A percentile compares a stretch with the other conserved stretches of the same genome.
phyloP scores from a whole-genome alignment of 2,113 vertebrate species.

The Brachyhypopomus occidentalis region DNA sequence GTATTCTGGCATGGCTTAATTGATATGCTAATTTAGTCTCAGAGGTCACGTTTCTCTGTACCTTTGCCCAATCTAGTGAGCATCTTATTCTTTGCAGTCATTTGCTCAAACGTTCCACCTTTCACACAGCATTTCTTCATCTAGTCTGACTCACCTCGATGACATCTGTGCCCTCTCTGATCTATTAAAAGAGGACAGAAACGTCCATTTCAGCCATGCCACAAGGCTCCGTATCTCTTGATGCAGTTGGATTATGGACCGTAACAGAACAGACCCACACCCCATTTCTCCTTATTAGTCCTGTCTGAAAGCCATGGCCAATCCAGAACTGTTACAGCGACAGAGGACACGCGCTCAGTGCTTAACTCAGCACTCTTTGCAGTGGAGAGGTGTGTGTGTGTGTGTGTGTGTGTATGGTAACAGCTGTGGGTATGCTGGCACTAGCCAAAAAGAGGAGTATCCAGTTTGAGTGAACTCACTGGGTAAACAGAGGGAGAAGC shows the following conservation, averaged over 20 bases:
- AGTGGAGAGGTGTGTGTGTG: neutral
- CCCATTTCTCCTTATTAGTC: constrained; percentile 42
- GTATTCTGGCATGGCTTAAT: constrained; percentile 36
- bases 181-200: constrained; percentile 43
- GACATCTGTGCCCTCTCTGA: constrained; percentile 30
- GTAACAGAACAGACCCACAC: constrained; percentile 21
- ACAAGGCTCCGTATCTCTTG: constrained; percentile 33
- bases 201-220: constrained; percentile 38
- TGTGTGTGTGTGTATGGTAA: neutral
- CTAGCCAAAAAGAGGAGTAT: constrained; percentile 21
- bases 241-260: constrained; percentile 27
- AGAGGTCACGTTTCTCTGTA: constrained; percentile 43
- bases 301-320: constrained; percentile 7
- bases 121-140: constrained; percentile 42
- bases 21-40: constrained; percentile 41
- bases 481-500: constrained; percentile 43
- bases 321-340: neutral
- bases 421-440: constrained; percentile 43
- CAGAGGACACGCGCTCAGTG: constrained; percentile 7
- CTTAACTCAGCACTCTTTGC: constrained; percentile 26
- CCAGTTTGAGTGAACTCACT: constrained; percentile 43
- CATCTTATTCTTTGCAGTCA: constrained; percentile 39
- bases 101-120: constrained; percentile 46
- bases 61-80: constrained; percentile 31
- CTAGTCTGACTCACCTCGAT: constrained; percentile 51